Evolutionary conservation across 2,888 invertebrate genomes (phyloP).

Genomic region (Leptinotarsa tumamoca): DNA sequence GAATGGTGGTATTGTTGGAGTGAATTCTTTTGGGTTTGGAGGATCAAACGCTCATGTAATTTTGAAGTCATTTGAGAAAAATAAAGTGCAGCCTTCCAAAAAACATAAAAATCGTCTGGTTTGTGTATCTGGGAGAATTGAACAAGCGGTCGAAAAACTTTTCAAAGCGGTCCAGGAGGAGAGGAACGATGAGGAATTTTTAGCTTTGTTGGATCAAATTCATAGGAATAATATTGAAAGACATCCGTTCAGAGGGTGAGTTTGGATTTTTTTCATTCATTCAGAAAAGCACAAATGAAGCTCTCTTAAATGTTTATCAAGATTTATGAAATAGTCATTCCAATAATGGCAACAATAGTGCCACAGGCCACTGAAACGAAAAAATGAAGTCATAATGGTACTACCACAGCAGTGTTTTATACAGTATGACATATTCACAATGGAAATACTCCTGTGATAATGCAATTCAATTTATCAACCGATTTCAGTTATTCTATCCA

Average conservation of each 20-base stretch:
- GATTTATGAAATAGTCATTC: too few relatives aligned
- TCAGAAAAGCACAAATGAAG: too few relatives aligned
- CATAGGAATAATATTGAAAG: slow-evolving; percentile 75
- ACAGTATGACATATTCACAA: too few relatives aligned
- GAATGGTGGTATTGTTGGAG: slow-evolving; percentile 70
- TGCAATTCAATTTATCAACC: too few relatives aligned
- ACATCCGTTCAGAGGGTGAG: slow-evolving; percentile 83
- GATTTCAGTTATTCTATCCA: too few relatives aligned
- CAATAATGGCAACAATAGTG: too few relatives aligned
- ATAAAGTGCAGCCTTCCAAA: slow-evolving; percentile 19
- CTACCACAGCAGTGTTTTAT: too few relatives aligned
- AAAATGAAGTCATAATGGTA: too few relatives aligned
- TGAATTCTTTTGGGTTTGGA: slow-evolving; percentile 76
- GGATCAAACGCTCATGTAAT: slow-evolving; percentile 71
- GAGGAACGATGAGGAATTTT: slow-evolving; percentile 74
- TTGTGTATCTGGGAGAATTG: slow-evolving; percentile 75
- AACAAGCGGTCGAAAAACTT: slow-evolving; percentile 75
- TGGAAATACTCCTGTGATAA: too few relatives aligned
- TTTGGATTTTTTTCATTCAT: too few relatives aligned
- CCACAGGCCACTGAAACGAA: too few relatives aligned
- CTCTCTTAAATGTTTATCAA: too few relatives aligned
- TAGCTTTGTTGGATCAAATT: slow-evolving; percentile 78
- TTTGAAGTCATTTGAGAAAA: slow-evolving; percentile 54
- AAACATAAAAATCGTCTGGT: slow-evolving; percentile 63
- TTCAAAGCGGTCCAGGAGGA: slow-evolving; percentile 72